Base-by-base conservation (phyloP, 1,140 invertebrate species). In the Diorhabda carinulata region DNA sequence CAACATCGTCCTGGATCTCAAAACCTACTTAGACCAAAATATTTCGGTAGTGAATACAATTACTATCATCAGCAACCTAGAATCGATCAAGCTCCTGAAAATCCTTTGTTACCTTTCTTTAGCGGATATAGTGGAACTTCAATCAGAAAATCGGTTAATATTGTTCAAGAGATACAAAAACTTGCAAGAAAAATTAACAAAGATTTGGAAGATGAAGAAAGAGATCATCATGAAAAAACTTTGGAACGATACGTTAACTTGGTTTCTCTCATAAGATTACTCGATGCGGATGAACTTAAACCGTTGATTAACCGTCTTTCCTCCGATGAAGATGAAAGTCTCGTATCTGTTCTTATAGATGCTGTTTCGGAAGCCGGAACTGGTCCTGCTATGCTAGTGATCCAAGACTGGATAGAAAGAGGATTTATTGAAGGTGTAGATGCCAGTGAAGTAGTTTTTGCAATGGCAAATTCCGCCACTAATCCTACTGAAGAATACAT, bases 401-500 rank as follows among this genome's bases (percentile, higher is more conserved):
- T 91, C 45, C 83, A 84, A 71, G 70, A 85, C 3, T 88, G 84
- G 88, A 87, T 91, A 43, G 70, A 84, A 61, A 80, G 71, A 9
- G 82, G 83, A 40, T 84, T 86, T 74, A 80, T 91, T 5, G 25
- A 78, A 67, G 81, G 78, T 7, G 70, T 80, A 43, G 85, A 89
- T 80, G 88, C 88, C 41, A 84, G 84, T 5, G 66, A 83, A 67
- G 72, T 90, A 8, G 63, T 91, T 2, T 72, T 82, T 3, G 76
- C 78, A 42, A 74, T 90, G 10, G 78, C 84, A 2, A 80, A 81
- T 52, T 78, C 83, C 57, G 82, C 85, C 25, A 84, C 83, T 4
- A 83, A 84, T 57, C 90, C 90, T 10, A 91, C 89, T 2, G 77
- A 83, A 57, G 84, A 89, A 74, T 86, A 88, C 60, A 82, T 91